A percentile compares a stretch with the other conserved stretches of the same genome.
Evolutionary conservation across 2,113 vertebrate genomes (phyloP).

Genomic region (Nipponia nippon): DNA sequence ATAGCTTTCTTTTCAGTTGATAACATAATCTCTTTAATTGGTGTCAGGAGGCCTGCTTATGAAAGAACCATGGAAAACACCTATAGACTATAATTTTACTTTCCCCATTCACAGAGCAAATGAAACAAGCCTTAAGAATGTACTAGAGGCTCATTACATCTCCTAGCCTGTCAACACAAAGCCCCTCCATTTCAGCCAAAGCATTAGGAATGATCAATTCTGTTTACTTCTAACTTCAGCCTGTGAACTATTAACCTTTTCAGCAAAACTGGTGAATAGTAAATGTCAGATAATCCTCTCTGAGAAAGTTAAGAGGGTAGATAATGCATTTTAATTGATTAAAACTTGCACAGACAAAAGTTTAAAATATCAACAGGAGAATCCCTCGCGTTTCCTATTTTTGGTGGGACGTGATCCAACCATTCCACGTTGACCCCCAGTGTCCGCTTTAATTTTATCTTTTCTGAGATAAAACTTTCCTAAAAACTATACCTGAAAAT

Average conservation of each 20-base stretch:
- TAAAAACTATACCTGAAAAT: background rate
- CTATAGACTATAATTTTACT: constrained; percentile 85
- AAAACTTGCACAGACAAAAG: constrained; percentile 41
- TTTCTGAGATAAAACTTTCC: background rate
- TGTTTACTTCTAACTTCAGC: constrained; percentile 72
- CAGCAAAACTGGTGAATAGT: constrained; percentile 75
- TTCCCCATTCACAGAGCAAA: constrained; percentile 81
- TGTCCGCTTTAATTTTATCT: constrained; percentile 4
- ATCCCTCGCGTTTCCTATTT: background rate
- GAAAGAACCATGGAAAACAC: constrained; percentile 86
- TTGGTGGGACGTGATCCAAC: constrained; percentile 5
- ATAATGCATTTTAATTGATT: constrained; percentile 74
- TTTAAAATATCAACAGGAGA: constrained; percentile 38
- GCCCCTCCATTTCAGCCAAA: constrained; percentile 74
- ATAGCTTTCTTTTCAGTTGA: constrained; percentile 85
- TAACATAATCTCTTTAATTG: constrained; percentile 99
- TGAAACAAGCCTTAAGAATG: constrained; percentile 81
- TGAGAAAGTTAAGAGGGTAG: constrained; percentile 67
- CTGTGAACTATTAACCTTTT: constrained; percentile 83
- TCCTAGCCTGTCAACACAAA: constrained; percentile 79
- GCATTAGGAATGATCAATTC: constrained; percentile 76
- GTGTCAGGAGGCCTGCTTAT: constrained; percentile 86
- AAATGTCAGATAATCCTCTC: constrained; percentile 77
- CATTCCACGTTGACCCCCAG: background rate
- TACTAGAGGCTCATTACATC: constrained; percentile 83